These are phyloP conservation scores for Orcinus orca DNA, from an alignment of 2,113 vertebrate genomes.

Conservation along the genomic window DNA sequence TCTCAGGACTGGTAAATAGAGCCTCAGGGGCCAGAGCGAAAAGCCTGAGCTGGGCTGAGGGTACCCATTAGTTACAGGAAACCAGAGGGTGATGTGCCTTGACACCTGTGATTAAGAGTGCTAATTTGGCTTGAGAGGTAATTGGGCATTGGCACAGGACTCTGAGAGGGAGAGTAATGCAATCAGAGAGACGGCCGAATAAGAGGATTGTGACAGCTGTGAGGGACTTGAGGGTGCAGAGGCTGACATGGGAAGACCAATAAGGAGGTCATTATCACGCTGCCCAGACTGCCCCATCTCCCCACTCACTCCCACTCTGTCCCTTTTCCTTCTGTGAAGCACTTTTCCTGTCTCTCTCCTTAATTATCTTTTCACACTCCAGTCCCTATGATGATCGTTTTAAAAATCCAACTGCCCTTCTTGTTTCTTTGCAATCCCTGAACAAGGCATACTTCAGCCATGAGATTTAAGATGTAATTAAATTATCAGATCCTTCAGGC, in stretches of 20 bases:
- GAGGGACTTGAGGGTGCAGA: not conserved
- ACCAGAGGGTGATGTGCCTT: not conserved
- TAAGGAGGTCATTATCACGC: slow-evolving; percentile 1
- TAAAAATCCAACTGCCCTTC: slow-evolving; percentile 39
- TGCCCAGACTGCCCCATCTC: not conserved
- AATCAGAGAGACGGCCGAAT: slow-evolving; percentile 9
- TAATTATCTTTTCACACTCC: slow-evolving; percentile 68
- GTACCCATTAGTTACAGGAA: not conserved
- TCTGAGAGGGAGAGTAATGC: not conserved
- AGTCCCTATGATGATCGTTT: slow-evolving; percentile 39
- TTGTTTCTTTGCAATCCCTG: slow-evolving; percentile 53
- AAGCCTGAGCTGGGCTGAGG: not conserved
- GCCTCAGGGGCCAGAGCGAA: not conserved
- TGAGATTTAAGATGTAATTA: slow-evolving; percentile 44
- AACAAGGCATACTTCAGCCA: slow-evolving; percentile 29
- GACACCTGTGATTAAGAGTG: slow-evolving; percentile 37
- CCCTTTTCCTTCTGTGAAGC: not conserved
- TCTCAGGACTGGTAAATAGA: not conserved
- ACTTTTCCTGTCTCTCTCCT: slow-evolving; percentile 37
- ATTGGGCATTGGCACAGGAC: not conserved
- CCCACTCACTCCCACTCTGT: not conserved
- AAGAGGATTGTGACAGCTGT: slow-evolving; percentile 40
- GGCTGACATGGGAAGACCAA: not conserved
- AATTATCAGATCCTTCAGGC: slow-evolving; percentile 30
- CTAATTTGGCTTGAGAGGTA: slow-evolving; percentile 44